Percentiles rank a stretch among this genome's conserved stretches.
phyloP scores from a whole-genome alignment of 2,113 vertebrate genomes.

The Peromyscus californicus region DNA sequence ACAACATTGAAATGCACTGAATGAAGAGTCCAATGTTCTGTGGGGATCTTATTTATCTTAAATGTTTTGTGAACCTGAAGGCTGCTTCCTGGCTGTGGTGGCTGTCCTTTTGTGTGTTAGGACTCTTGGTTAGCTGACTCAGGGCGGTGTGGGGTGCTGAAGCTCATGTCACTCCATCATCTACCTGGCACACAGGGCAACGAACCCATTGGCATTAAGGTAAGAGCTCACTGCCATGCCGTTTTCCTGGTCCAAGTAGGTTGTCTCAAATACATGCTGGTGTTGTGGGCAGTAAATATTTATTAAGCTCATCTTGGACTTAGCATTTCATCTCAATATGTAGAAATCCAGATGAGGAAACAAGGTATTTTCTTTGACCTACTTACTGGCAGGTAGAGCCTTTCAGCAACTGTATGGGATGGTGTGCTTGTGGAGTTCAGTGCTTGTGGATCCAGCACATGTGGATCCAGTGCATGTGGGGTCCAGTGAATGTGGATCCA shows the following conservation, averaged over 20 bases:
- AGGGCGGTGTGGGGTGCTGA: neutral
- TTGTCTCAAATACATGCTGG: neutral
- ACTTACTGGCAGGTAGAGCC: neutral
- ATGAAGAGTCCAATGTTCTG: neutral
- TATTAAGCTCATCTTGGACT: neutral
- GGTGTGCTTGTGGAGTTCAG: neutral
- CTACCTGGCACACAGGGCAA: neutral
- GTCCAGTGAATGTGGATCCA: neutral
- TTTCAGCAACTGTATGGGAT: neutral
- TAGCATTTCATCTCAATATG: neutral
- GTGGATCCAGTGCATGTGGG: neutral
- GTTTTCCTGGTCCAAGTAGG: neutral
- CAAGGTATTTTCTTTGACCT: neutral
- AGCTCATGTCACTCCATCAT: neutral
- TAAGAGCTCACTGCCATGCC: neutral
- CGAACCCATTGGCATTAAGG: neutral
- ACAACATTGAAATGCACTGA: neutral
- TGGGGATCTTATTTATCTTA: neutral
- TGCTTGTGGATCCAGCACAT: neutral
- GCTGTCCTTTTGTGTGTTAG: neutral
- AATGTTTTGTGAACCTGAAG: neutral
- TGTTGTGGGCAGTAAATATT: neutral
- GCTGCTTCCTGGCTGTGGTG: neutral
- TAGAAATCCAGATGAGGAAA: conserved; percentile 2
- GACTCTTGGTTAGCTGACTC: neutral